Base-by-base conservation (phyloP, 2,888 invertebrate genomes). In the Rhaphigaster nebulosa region DNA sequence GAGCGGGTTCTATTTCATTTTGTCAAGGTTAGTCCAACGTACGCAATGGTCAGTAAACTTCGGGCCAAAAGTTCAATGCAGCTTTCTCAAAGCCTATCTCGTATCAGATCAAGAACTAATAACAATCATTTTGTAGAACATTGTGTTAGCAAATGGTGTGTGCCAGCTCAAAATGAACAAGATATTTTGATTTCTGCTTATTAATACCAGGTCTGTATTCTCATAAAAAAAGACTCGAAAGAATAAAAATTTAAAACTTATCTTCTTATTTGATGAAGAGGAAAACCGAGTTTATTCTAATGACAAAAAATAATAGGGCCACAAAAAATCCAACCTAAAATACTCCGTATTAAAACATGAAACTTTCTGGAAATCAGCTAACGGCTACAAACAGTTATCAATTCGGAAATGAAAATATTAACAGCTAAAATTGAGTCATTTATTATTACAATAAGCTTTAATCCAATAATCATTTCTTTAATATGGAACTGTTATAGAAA, bases 1-100 rank as follows among this genome's bases (percentile, higher is more conserved):
- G 84, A 84, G 84, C 84, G 41, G 45, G 84, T 45, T 45, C 45
- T 50, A 84, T 84, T 84, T 76, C 70, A 76, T 76, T 84, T 45
- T 45, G n/a, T 84, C 84, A 84, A 84, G 84, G 45, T 41, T 84
- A 84, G 23, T 13, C 45, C n/a, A 45, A 8, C 84, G 45, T 84
- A 84, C 84, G 84, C 84, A 84, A 84, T 38, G 70, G 84, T 50
- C 84, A 84, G 45, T 45, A 76, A 76, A 23, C 70, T 34, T 76
- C 15, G n/a, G 45, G 84, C 84, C 84, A 84, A 84, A 45, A 45
- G 84, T 84, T 84, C 84, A 84, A 80, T 41, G 80, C 45, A 23
- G 80, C 80, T 41, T 80, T 80, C 80, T 41, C 41, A 26, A n/a
- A 45, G 3, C 84, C 5, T 76, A 76, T 76, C 70, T 76, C 70